Conservation (phyloP, 1,140 invertebrate genomes). For the Solenopsis invicta region DNA sequence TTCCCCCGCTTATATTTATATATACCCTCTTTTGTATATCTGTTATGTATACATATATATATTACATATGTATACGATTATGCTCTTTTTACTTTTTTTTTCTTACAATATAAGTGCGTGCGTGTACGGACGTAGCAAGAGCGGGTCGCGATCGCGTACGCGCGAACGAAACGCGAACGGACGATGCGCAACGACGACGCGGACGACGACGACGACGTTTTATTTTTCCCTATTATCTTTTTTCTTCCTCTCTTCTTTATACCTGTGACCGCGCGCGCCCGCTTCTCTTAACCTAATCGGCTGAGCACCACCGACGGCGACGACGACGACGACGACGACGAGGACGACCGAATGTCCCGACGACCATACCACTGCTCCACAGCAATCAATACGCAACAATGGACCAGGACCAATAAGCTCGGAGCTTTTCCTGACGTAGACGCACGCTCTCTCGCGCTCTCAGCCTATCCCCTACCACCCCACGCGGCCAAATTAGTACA, state of each 20-base stretch:
- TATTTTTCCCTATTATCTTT: background rate
- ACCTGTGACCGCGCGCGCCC: constrained; percentile 64
- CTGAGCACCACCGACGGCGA: constrained; percentile 76
- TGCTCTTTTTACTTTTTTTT: constrained; percentile 38
- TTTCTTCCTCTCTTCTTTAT: constrained; percentile 6
- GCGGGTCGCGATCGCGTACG: constrained; percentile 61
- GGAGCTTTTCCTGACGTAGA: constrained; percentile 85
- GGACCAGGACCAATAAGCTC: constrained; percentile 87
- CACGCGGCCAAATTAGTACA: constrained; percentile 7
- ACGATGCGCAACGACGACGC: constrained; percentile 42
- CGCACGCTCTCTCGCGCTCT: constrained; percentile 82
- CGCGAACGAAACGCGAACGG: constrained; percentile 59
- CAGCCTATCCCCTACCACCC: constrained; percentile 55
- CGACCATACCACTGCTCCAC: constrained; percentile 82
- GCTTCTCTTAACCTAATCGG: constrained; percentile 71
- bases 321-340: constrained; percentile 81
- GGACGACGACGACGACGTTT: constrained; percentile 24
- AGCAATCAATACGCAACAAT: constrained; percentile 87
- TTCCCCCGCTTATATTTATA: constrained; percentile 11
- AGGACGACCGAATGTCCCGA: constrained; percentile 82
- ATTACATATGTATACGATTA: constrained; percentile 39
- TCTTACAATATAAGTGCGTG: constrained; percentile 23
- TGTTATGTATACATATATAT: constrained; percentile 32
- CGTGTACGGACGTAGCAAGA: constrained; percentile 59
- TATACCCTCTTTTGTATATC: background rate